phyloP scores from a whole-genome alignment of 2,797 vertebrate genomes.

The Sibirionetta formosa region DNA sequence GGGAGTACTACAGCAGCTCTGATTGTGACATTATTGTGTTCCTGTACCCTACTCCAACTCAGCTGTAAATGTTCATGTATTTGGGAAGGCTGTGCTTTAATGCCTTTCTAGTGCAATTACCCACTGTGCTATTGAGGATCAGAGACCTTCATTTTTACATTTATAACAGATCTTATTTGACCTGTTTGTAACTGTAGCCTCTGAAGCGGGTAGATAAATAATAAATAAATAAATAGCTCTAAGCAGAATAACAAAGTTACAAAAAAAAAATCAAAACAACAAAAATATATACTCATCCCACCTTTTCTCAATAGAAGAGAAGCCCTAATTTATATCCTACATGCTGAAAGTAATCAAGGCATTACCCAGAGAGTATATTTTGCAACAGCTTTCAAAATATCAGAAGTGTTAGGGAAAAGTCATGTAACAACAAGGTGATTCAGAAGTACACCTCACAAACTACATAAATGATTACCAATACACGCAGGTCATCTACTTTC shows the following conservation, averaged over 20 bases:
- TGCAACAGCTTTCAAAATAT: not conserved
- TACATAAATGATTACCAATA: slow-evolving; percentile 6
- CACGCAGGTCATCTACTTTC: not conserved
- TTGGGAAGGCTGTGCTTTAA: not conserved
- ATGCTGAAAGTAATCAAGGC: not conserved
- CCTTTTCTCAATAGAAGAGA: not conserved
- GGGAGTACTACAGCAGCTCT: not conserved
- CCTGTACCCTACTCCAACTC: fast-evolving
- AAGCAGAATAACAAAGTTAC: not conserved
- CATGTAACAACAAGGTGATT: not conserved
- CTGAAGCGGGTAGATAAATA: not conserved
- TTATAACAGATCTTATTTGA: not conserved
- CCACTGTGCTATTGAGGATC: not conserved
- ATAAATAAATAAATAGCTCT: not conserved
- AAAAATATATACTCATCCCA: not conserved
- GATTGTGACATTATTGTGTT: not conserved
- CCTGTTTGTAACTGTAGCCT: not conserved
- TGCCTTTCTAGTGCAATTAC: not conserved
- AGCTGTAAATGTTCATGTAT: not conserved
- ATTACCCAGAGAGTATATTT: not conserved
- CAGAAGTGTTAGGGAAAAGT: not conserved
- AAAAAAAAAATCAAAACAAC: too few species aligned
- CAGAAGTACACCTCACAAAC: not conserved
- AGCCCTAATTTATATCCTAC: not conserved
- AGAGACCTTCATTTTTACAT: not conserved